These are phyloP conservation scores for Arothron firmamentum DNA, from an alignment of 2,113 vertebrate genomes.

Conservation along the genomic window DNA sequence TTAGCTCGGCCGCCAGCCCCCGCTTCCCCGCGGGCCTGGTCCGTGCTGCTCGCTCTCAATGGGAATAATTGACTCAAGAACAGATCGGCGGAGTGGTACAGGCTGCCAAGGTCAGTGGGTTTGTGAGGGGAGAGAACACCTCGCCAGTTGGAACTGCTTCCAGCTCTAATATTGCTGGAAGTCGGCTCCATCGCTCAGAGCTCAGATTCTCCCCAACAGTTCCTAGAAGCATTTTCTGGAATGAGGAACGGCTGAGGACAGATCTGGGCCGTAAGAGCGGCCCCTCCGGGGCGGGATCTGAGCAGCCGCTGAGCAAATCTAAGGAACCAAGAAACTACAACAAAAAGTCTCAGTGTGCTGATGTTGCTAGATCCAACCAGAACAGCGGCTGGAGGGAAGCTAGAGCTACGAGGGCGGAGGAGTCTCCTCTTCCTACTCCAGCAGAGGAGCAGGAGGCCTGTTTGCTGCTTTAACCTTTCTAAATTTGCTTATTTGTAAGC, in stretches of 20 bases:
- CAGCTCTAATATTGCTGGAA: slow-evolving; percentile 53
- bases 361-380: not conserved
- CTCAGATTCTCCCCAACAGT: slow-evolving; percentile 37
- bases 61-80: slow-evolving; percentile 67
- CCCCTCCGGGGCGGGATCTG: too few relatives aligned
- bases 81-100: slow-evolving; percentile 39
- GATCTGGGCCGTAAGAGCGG: too few relatives aligned
- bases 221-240: not conserved
- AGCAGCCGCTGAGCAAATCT: too few relatives aligned
- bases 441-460: too few relatives aligned
- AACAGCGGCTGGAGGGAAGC: not conserved
- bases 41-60: too few relatives aligned
- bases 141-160: slow-evolving; percentile 59
- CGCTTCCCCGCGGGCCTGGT: not conserved
- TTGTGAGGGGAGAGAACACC: slow-evolving; percentile 56
- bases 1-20: slow-evolving; percentile 26
- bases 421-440: too few relatives aligned
- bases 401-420: too few relatives aligned
- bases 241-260: too few relatives aligned
- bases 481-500: too few relatives aligned
- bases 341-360: too few relatives aligned
- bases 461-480: too few relatives aligned
- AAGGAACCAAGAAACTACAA: too few relatives aligned
- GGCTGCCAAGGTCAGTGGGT: slow-evolving; percentile 66
- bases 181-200: slow-evolving; percentile 47